Base-by-base conservation (phyloP, 1,140 invertebrate species). In the Caenorhabditis briggsae region DNA sequence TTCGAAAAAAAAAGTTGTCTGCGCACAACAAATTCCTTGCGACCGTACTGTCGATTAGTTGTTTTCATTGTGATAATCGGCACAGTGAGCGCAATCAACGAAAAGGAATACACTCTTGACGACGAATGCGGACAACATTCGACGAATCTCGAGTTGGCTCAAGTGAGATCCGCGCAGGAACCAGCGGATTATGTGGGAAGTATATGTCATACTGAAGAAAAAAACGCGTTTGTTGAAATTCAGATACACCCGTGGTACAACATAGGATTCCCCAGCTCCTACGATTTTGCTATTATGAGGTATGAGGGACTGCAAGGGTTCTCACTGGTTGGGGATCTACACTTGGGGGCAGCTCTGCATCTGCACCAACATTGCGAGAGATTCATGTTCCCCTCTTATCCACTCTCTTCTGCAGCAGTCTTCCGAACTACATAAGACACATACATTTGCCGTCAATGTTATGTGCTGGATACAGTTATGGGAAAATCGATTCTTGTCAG, bases 401-500 rank as follows among this genome's bases (percentile, higher is more conserved):
- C 18, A 56, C 48, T n/a, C 20, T 53, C 1, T 84, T 65, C 41
- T 87, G 86, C 61, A 82, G 50, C 20, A 65, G 25, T 43, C 46
- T 70, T 41, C 50, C 87, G 7, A 55, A 83, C 33, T 87, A 82
- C 33, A 46, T 58, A n/a, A 82, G 86, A 20, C 82, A 82, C 3
- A 56, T 87, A 16, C 86, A 87, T 82, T 14, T 83, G 1, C 82
- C 82, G 41, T 83, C 86, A n/a, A 87, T 87, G 86, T 18, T 87
- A 50, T 87, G 86, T 53, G 86, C 86, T 23, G 86, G 86, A 9
- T 86, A 86, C 59, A 83, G 50, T 23, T 82, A 87, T 53, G 86
- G 82, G 43, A 83, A 70, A 33, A 50, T 87, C n/a, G 86, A 87
- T 33, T 87, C 86, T 11, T 87, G 86, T 55, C 86, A 87, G 59